A percentile compares a stretch with the other conserved stretches of the same genome.
phyloP scores from a whole-genome alignment of 92 coral and sea anemone species.

The Blastomussa wellsi region DNA sequence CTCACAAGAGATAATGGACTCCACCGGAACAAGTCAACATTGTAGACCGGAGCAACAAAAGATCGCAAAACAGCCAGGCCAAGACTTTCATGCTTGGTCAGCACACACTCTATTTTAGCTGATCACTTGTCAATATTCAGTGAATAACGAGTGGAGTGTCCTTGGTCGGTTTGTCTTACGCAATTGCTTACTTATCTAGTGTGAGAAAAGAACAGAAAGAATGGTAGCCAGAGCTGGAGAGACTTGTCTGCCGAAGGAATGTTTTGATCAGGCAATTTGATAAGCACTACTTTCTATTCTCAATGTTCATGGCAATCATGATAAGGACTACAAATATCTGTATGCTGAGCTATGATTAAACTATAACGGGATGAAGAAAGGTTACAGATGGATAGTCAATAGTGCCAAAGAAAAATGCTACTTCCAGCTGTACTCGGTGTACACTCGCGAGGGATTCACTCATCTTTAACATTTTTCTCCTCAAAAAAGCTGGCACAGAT shows the following conservation, averaged over 20 bases:
- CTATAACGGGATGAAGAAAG: background rate
- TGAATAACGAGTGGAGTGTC: background rate
- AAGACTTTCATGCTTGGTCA: background rate
- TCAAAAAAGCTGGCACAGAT: too few relatives aligned
- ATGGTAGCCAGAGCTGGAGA: background rate
- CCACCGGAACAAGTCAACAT: background rate
- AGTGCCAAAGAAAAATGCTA: background rate
- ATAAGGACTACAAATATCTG: background rate
- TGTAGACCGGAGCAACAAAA: background rate
- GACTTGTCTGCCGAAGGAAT: too few relatives aligned
- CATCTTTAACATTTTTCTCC: background rate
- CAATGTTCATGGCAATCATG: background rate
- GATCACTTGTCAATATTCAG: background rate
- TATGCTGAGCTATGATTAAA: background rate
- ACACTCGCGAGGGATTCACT: background rate
- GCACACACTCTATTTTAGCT: background rate
- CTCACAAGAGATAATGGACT: too few relatives aligned
- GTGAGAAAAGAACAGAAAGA: background rate
- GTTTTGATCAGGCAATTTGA: background rate
- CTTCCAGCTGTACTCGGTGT: background rate
- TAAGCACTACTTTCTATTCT: background rate
- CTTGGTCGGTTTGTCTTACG: background rate
- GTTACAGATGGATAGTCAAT: background rate
- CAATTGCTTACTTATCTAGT: background rate
- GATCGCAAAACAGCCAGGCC: background rate